Evolutionary conservation across 2,113 vertebrate genomes (phyloP), one percentile per base, ranked within the genome.

Genomic region (Prunella fulvescens): DNA sequence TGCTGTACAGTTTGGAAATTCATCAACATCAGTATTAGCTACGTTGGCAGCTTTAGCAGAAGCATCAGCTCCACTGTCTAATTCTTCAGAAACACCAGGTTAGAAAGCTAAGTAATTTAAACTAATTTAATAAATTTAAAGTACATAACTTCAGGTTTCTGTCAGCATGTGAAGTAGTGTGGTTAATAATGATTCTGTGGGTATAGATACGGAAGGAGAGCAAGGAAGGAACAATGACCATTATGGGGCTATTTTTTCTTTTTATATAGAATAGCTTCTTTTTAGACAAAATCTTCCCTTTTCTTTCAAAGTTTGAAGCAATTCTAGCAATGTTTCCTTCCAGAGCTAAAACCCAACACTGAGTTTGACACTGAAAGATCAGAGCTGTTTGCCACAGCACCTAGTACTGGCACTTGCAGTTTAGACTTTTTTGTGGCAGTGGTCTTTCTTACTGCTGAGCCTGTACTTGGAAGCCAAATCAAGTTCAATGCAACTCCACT

Each of bases 41-140:
- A 98, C 98, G 1, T 98, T 98, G 97, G 98, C 98, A 94, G 98
- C 98, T 92, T 97, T 98, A 98, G 98, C 98, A n/a, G 98, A 98
- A 98, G 98, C 98, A 13, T 98, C 98, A 93, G 98, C 98, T 89
- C 98, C 98, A 2, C 89, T 98, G 92, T 98, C 98, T 85, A 98
- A 98, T 95, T 98, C 98, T 93, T 98, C 98, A 35, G 98, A 98
- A 95, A 98, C 98, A 81, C 98, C 98, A 98, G 98, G 98, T 98
- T 87, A 97, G 98, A 90, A 94, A 95, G 45, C 61, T 12, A 72
- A 86, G 33, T 71, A 3, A 20, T 81, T 73, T 56, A 48, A 67
- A n/a, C 17, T 77, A 16, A 61, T 90, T 60, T 57, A 80, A 40
- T 60, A 50, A 73, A 78, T 56, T 42, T 14, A 14, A 88, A 62